Percentiles rank a stretch among this genome's conserved stretches.
Conservation (phyloP, 1,140 invertebrate genomes). For the Leptopilina boulardi region DNA sequence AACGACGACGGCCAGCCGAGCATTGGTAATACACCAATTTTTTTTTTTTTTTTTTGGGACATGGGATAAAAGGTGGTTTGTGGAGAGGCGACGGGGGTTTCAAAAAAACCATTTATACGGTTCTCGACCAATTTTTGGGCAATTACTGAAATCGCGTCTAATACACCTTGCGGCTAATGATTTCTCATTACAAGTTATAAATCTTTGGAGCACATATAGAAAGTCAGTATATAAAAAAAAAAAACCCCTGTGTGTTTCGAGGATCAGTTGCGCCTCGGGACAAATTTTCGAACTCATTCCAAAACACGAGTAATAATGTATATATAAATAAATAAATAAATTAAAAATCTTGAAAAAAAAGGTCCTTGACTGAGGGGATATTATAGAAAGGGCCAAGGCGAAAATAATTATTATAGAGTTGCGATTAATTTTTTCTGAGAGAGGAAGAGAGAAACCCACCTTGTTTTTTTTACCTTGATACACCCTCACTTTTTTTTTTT, state of each 20-base stretch:
- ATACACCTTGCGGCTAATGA: constrained; percentile 73
- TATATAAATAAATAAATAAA: constrained; percentile 63
- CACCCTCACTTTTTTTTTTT: constrained; percentile 25
- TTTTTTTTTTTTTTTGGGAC: too few relatives aligned
- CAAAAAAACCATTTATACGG: constrained; percentile 30
- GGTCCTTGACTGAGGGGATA: constrained; percentile 42
- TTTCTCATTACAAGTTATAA: constrained; percentile 76
- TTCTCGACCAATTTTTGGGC: constrained; percentile 66
- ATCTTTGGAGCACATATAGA: constrained; percentile 62
- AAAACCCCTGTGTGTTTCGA: constrained; percentile 38
- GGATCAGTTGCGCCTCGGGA: constrained; percentile 48
- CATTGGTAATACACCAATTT: too few relatives aligned
- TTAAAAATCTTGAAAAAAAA: constrained; percentile 51
- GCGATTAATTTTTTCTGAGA: constrained; percentile 2
- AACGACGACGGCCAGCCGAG: too few relatives aligned
- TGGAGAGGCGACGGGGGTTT: too few relatives aligned
- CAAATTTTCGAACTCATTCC: constrained; percentile 54
- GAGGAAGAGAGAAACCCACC: constrained; percentile 24
- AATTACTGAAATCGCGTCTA: constrained; percentile 75
- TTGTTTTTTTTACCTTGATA: constrained; percentile 42
- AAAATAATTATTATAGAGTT: constrained; percentile 35
- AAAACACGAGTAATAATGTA: constrained; percentile 51
- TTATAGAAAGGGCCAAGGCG: constrained; percentile 43
- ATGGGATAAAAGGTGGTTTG: too few relatives aligned
- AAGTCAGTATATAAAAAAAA: constrained; percentile 44